phyloP scores from a whole-genome alignment of 2,113 vertebrate genomes.

The Xiphorhynchus elegans region DNA sequence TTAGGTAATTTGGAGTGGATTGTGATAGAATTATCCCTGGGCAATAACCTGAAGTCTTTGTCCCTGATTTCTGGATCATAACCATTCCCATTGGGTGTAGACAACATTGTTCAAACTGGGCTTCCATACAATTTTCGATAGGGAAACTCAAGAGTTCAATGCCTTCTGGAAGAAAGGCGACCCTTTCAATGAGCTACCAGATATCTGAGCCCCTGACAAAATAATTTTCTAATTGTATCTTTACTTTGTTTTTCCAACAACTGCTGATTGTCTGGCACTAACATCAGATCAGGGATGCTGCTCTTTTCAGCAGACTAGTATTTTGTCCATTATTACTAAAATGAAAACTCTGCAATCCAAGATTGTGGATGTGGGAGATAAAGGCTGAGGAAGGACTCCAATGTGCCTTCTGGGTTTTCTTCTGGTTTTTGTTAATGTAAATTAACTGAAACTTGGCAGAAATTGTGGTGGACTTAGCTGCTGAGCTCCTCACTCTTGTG shows the following conservation, averaged over 20 bases:
- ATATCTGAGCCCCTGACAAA: not conserved
- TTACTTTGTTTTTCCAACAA: not conserved
- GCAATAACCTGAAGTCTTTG: not conserved
- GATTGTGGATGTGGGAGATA: not conserved
- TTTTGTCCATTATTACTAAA: not conserved
- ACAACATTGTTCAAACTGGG: not conserved
- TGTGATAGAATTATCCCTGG: not conserved
- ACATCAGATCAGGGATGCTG: not conserved
- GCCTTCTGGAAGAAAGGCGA: not conserved
- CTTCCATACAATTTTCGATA: not conserved
- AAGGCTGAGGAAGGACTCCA: not conserved
- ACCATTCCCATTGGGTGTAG: not conserved
- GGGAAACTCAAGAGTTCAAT: not conserved
- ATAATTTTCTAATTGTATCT: not conserved
- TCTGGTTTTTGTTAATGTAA: not conserved
- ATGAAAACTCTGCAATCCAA: not conserved
- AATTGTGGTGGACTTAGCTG: not conserved
- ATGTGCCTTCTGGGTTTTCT: not conserved
- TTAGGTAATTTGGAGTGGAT: constrained; percentile 76
- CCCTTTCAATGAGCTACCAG: not conserved
- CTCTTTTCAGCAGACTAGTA: not conserved
- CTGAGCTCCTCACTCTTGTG: not conserved
- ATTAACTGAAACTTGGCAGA: not conserved
- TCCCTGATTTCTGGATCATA: not conserved
- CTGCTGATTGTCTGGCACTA: not conserved